Evolutionary conservation across 2,113 vertebrate species (phyloP), one percentile per base, ranked within the genome.

Genomic region (Amphiprion percula): DNA sequence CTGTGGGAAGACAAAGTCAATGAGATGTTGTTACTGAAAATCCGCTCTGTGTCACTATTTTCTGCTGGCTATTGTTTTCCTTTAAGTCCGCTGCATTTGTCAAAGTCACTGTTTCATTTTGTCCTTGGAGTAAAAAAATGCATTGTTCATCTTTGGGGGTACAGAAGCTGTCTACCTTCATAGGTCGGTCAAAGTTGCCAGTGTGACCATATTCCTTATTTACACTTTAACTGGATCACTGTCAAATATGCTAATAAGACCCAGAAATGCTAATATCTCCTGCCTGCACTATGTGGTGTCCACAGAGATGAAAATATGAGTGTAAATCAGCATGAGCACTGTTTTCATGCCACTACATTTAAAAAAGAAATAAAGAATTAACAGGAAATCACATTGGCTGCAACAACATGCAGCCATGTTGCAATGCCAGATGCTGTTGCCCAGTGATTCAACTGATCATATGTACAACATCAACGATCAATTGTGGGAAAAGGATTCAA

Each of bases 221-320:
- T 72, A 49, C 54, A 60, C n/a, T 21, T 54, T 55, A 67, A 77
- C 23, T 21, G 37, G 49, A 56, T 11, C 61, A 11, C 65, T 5
- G 21, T 67, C 77, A 72, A 63, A 67, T 52, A 72, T 76, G 67
- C 19, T 71, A 80, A 70, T 75, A 19, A 83, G 7, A 23, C 3
- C 16, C 5, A 11, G 39, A 3, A 4, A 30, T 1, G 0, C 14
- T 50, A 44, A 73, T 28, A 15, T 37, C 12, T 24, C 0, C 37
- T 72, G 47, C 28, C 0, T 23, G 52, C 30, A 33, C 24, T 39
- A 26, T 11, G 14, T 50, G 5, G 12, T 39, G 7, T 4, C 37
- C 41, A 3, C 10, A 11, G 41, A 44, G 12, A 44, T 1, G 10
- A 14, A 44, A 2, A 10, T 44, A 11, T 44, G 30, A 33, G 30